Evolutionary conservation across 1,140 invertebrate genomes (phyloP).

Genomic region (Drosophila repleta): DNA sequence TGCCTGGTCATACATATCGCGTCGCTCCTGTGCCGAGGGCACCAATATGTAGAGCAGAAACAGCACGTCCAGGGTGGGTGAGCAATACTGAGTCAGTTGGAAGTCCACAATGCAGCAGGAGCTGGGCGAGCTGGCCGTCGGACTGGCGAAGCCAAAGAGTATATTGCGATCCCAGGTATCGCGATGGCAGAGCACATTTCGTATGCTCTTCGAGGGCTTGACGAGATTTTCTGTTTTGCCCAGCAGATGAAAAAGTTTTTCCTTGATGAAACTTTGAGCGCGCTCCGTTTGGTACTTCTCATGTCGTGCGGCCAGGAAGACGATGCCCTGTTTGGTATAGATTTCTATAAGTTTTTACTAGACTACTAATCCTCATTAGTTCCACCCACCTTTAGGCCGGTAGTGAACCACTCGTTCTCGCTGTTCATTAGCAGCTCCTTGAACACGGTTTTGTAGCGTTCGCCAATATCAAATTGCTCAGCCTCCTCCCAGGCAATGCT

Average conservation of each 20-base stretch:
- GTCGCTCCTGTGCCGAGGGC: constrained; percentile 16
- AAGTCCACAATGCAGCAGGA: constrained; percentile 87
- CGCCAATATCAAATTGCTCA: constrained; percentile 68
- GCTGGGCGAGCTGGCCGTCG: constrained; percentile 46
- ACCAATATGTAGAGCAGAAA: constrained; percentile 67
- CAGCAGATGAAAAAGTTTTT: constrained; percentile 68
- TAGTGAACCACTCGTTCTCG: constrained; percentile 61
- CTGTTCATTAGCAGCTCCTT: constrained; percentile 47
- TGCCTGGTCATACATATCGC: constrained; percentile 33
- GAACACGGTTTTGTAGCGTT: constrained; percentile 66
- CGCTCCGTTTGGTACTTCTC: constrained; percentile 51
- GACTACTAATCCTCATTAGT: background rate
- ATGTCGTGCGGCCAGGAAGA: constrained; percentile 63
- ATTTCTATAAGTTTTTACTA: background rate
- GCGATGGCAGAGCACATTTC: constrained; percentile 86
- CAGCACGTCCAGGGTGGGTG: constrained; percentile 85
- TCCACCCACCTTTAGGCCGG: constrained; percentile 60
- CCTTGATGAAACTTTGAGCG: constrained; percentile 63
- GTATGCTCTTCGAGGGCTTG: constrained; percentile 48
- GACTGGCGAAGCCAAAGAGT: constrained; percentile 85
- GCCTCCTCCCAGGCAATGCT: constrained; percentile 79
- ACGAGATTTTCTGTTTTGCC: constrained; percentile 56
- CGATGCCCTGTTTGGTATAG: constrained; percentile 38
- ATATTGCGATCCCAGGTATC: constrained; percentile 88
- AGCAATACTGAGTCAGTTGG: constrained; percentile 85